Percentiles rank a stretch among this genome's conserved stretches.
Evolutionary conservation across 2,113 vertebrate genomes (phyloP).

Genomic region (Natator depressus): DNA sequence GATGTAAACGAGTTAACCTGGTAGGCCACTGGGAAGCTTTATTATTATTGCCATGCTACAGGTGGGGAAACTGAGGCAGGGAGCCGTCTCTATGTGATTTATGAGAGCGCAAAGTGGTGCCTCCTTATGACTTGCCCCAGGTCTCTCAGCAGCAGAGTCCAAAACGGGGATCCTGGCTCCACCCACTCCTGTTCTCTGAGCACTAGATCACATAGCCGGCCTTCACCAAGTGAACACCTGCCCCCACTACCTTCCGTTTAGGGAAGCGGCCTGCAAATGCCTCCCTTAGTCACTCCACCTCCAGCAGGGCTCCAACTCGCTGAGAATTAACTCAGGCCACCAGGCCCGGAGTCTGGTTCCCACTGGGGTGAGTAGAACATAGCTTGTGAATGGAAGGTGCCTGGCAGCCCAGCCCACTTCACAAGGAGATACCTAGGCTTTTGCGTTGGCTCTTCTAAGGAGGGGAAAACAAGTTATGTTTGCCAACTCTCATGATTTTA

Average conservation of each 20-base stretch:
- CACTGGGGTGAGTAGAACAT: accelerated
- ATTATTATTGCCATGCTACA: neutral
- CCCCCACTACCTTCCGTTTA: neutral
- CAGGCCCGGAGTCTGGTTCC: neutral
- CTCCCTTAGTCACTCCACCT: neutral
- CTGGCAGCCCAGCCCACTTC: neutral
- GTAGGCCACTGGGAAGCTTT: neutral
- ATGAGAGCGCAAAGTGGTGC: neutral
- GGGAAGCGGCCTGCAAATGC: neutral
- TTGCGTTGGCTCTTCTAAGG: neutral
- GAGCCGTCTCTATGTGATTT: neutral
- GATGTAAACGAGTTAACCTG: neutral
- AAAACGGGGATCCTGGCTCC: neutral
- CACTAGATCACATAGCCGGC: neutral
- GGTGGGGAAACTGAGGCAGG: slow-evolving; percentile 31
- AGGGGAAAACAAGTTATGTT: neutral
- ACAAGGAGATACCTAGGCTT: neutral
- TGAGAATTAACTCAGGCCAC: neutral
- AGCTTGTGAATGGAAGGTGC: accelerated
- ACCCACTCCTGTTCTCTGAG: neutral
- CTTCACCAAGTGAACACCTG: neutral
- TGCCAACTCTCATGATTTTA: neutral
- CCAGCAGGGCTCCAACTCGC: neutral
- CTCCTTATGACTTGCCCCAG: neutral
- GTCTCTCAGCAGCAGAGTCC: neutral